Conservation (phyloP, 1,140 invertebrate species). For the Neotoxoptera formosana region DNA sequence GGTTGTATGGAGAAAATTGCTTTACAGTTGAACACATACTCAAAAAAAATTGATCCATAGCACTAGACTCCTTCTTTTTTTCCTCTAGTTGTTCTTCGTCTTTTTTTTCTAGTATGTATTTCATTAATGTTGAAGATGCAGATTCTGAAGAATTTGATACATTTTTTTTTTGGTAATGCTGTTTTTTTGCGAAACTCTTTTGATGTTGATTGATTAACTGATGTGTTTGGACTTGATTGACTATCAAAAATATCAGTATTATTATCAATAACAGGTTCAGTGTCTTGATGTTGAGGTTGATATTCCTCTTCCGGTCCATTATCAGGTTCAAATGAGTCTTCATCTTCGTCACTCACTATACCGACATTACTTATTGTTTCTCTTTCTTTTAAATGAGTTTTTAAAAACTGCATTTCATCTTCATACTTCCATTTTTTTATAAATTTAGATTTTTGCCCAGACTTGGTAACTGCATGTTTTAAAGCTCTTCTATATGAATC, state of each 20-base stretch:
- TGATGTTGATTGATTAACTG: background rate
- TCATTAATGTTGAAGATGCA: conserved; percentile 25
- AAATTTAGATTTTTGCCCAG: background rate
- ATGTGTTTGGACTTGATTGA: background rate
- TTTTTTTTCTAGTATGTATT: conserved; percentile 13
- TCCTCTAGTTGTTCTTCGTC: background rate
- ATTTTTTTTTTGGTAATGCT: background rate
- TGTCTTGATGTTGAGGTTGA: background rate
- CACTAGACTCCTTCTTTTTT: conserved; percentile 8
- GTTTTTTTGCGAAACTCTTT: conserved; percentile 1
- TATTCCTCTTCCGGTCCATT: background rate
- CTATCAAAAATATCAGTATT: too few species aligned
- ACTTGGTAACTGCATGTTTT: background rate
- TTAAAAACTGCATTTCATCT: conserved; percentile 25
- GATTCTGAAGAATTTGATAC: conserved; percentile 6
- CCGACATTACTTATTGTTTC: background rate
- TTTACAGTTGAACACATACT: background rate
- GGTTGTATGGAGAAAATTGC: conserved; percentile 17
- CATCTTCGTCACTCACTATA: conserved; percentile 23
- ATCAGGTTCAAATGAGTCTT: background rate
- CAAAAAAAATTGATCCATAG: background rate
- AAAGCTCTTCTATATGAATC: background rate
- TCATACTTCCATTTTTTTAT: conserved; percentile 18
- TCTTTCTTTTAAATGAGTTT: conserved; percentile 4
- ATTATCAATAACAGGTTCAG: background rate